phyloP scores from a whole-genome alignment of 1,140 invertebrate species.

The Drosophila navojoa region DNA sequence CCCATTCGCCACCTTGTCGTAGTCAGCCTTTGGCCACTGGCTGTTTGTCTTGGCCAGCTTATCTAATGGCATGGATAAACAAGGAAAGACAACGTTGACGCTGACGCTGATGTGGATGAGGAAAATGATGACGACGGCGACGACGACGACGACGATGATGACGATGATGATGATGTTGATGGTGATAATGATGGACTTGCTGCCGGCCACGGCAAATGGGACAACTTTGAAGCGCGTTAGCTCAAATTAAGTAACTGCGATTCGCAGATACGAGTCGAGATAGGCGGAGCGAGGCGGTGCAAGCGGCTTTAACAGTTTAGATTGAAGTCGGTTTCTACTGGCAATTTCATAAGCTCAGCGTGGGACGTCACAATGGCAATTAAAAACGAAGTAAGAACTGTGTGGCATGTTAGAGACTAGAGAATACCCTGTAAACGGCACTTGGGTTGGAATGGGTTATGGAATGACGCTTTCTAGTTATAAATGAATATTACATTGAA shows the following conservation, averaged over 20 bases:
- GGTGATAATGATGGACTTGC: slow-evolving; percentile 15
- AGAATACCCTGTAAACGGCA: neutral
- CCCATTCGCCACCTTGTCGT: slow-evolving; percentile 32
- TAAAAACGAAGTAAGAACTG: slow-evolving; percentile 43
- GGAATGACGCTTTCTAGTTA: too few relatives aligned
- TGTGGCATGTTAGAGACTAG: neutral
- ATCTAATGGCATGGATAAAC: slow-evolving; percentile 80
- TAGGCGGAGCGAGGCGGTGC: neutral
- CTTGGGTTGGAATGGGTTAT: neutral
- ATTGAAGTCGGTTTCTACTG: slow-evolving; percentile 18
- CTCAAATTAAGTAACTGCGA: slow-evolving; percentile 77
- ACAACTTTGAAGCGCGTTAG: slow-evolving; percentile 69
- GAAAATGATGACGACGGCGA: slow-evolving; percentile 23
- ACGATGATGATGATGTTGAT: slow-evolving; percentile 9
- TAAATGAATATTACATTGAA: too few relatives aligned
- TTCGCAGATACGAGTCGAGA: slow-evolving; percentile 52
- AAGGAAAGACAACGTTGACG: slow-evolving; percentile 55
- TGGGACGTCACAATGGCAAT: slow-evolving; percentile 61
- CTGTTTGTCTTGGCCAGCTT: slow-evolving; percentile 76
- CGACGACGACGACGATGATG: slow-evolving; percentile 6
- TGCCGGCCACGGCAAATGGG: slow-evolving; percentile 29
- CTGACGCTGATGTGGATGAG: slow-evolving; percentile 6
- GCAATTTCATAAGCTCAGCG: slow-evolving; percentile 37
- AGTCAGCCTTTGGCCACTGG: slow-evolving; percentile 39
- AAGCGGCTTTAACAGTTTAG: slow-evolving; percentile 8